These are phyloP conservation scores for Callocephalon fimbriatum DNA, from an alignment of 2,113 vertebrate species.

Conservation along the genomic window DNA sequence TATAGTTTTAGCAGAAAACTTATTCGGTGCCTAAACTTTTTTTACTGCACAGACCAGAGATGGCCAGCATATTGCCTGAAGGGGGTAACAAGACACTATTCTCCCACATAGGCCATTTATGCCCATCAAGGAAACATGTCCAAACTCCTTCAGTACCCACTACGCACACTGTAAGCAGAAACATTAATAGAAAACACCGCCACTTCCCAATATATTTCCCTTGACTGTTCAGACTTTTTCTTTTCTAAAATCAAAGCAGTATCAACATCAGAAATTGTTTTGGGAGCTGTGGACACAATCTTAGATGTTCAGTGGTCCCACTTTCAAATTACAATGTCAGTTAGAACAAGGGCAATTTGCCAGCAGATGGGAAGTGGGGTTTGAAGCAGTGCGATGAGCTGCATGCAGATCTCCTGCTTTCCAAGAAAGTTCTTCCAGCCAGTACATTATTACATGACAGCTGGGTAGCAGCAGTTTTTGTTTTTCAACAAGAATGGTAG, in stretches of 20 bases:
- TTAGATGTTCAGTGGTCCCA: background rate
- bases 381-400: background rate
- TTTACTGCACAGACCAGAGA: background rate
- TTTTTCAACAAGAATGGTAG: background rate
- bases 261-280: background rate
- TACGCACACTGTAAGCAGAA: background rate
- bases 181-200: background rate
- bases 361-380: background rate
- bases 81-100: background rate
- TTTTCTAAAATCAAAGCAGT: background rate
- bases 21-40: background rate
- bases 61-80: background rate
- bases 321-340: background rate
- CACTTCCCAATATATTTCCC: background rate
- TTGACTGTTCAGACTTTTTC: background rate
- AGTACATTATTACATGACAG: background rate
- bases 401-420: background rate
- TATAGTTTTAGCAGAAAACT: background rate
- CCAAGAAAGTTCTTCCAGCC: background rate
- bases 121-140: background rate
- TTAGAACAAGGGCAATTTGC: background rate
- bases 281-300: background rate
- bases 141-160: background rate
- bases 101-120: background rate
- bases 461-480: background rate